phyloP scores from a whole-genome alignment of 2,797 vertebrate species.

The Tiaroga cobitis region DNA sequence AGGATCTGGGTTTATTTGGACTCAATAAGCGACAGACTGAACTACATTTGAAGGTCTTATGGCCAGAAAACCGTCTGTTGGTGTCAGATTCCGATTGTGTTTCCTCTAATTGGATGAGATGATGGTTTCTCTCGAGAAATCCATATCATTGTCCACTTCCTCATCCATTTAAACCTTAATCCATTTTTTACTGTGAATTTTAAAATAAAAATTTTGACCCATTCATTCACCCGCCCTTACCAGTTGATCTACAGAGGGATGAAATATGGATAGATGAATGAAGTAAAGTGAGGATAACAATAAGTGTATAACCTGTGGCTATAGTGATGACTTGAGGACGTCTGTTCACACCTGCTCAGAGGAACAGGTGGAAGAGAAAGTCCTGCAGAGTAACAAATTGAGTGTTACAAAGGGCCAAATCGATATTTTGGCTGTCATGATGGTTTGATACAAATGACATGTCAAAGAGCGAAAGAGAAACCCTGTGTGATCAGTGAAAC shows the following conservation, averaged over 20 bases:
- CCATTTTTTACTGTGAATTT: not conserved
- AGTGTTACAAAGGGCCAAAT: slow-evolving; percentile 16
- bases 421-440: slow-evolving; percentile 19
- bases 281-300: not conserved
- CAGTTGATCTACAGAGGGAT: not conserved
- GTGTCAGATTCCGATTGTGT: not conserved
- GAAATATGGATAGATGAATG: slow-evolving; percentile 4
- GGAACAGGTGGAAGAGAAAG: slow-evolving; percentile 5
- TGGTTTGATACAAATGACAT: slow-evolving; percentile 9
- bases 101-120: slow-evolving; percentile 32
- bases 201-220: not conserved
- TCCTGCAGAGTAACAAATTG: slow-evolving; percentile 30
- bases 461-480: not conserved
- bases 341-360: slow-evolving; percentile 21
- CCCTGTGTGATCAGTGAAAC: not conserved
- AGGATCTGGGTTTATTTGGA: slow-evolving; percentile 21
- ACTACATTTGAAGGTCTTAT: slow-evolving; percentile 35
- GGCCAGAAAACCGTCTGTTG: slow-evolving; percentile 32
- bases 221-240: not conserved
- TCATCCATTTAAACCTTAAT: not conserved
- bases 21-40: slow-evolving; percentile 20
- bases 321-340: not conserved
- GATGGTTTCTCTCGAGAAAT: not conserved
- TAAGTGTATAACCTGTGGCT: not conserved
- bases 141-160: not conserved